Evolutionary conservation across 2,888 invertebrate genomes (phyloP).

Genomic region (Clitarchus hookeri): DNA sequence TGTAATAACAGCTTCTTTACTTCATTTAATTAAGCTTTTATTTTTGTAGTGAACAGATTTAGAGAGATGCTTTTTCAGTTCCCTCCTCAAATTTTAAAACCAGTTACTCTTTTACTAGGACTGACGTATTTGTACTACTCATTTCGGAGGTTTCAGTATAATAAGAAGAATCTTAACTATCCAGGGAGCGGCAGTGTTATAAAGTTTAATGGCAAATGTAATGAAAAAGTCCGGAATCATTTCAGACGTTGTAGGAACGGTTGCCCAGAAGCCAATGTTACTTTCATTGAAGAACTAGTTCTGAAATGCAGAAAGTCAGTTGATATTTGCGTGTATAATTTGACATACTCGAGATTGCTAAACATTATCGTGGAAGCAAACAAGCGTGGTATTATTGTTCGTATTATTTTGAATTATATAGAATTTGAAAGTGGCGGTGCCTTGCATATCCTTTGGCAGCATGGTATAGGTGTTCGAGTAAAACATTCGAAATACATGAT

Average conservation of each 20-base stretch:
- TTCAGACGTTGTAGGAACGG: neutral
- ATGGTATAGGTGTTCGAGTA: neutral
- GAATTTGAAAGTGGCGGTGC: neutral
- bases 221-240: neutral
- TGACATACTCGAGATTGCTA: neutral
- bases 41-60: too few relatives aligned
- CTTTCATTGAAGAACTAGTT: neutral
- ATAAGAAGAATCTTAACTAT: neutral
- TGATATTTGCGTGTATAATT: neutral
- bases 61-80: neutral
- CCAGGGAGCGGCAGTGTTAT: neutral
- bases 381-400: neutral
- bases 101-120: neutral
- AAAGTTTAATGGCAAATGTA: neutral
- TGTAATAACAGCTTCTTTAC: too few relatives aligned
- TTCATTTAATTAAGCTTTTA: too few relatives aligned
- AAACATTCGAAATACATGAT: neutral
- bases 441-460: slow-evolving; percentile 11
- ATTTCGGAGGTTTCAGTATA: neutral
- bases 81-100: neutral
- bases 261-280: neutral
- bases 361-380: neutral
- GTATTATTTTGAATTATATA: neutral
- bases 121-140: neutral
- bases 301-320: neutral